Conservation (phyloP, 1,140 invertebrate genomes). For the Adelges cooleyi region DNA sequence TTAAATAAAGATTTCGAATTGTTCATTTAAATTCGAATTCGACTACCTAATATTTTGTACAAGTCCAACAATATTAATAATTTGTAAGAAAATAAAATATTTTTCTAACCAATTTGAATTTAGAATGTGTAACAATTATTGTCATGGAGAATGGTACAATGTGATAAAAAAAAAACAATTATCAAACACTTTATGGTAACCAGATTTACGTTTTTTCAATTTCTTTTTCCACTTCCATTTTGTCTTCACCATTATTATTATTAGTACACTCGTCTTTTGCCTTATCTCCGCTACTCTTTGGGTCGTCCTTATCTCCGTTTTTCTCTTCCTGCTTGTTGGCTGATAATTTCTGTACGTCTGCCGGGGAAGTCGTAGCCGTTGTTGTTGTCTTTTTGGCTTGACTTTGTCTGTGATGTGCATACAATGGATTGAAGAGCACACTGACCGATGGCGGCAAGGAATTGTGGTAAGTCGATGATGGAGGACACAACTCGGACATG, state of each 20-base stretch:
- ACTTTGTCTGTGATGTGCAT: slow-evolving; percentile 28
- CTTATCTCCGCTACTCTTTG: neutral
- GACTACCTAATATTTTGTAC: no score
- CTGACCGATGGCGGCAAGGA: slow-evolving; percentile 34
- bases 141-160: no score
- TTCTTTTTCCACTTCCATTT: neutral
- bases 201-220: neutral
- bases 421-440: slow-evolving; percentile 34
- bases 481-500: slow-evolving; percentile 32
- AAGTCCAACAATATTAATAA: no score
- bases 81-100: no score
- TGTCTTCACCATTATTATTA: slow-evolving; percentile 21
- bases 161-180: no score
- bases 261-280: slow-evolving; percentile 19
- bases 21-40: no score
- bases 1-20: neutral
- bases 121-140: no score
- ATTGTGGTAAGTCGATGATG: slow-evolving; percentile 33
- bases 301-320: neutral
- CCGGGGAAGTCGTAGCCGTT: slow-evolving; percentile 17
- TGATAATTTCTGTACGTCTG: slow-evolving; percentile 32
- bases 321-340: slow-evolving; percentile 12
- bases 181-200: no score
- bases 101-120: no score
- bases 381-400: slow-evolving; percentile 18